Evolutionary conservation across 2,113 vertebrate species (phyloP).

Genomic region (Eira barbara): DNA sequence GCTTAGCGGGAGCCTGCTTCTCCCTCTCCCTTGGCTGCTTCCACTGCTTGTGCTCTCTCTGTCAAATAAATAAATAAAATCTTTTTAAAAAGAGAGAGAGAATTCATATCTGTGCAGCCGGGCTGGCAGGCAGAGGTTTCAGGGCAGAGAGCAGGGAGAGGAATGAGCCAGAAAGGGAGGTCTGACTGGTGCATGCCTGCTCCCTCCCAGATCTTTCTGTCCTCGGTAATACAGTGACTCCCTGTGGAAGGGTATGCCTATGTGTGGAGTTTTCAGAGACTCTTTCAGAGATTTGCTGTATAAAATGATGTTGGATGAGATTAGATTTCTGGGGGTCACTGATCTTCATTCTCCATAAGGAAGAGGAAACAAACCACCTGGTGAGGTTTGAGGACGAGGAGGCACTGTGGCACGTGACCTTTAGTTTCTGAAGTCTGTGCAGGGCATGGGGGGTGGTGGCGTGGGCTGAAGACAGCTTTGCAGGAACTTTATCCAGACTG

Average conservation of each 20-base stretch:
- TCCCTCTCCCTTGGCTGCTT: too few species aligned
- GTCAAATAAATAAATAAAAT: too few species aligned
- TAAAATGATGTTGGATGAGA: background rate
- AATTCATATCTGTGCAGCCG: background rate
- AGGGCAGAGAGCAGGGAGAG: background rate
- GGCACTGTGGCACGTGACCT: background rate
- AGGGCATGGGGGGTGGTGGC: background rate
- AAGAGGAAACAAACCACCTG: background rate
- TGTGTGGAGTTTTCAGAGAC: background rate
- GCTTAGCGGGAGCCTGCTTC: too few species aligned
- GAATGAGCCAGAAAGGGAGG: background rate
- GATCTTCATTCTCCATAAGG: background rate
- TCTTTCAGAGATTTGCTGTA: background rate
- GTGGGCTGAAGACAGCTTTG: background rate
- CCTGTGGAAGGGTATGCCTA: background rate
- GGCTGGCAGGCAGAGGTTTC: background rate
- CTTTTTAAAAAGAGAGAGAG: too few species aligned
- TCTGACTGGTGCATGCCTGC: background rate
- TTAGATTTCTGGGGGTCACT: background rate
- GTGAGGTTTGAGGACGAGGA: background rate
- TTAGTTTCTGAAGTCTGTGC: background rate
- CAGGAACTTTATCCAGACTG: background rate
- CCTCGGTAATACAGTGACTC: background rate
- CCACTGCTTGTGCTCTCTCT: too few species aligned
- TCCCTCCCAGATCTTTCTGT: background rate